Evolutionary conservation across 2,888 invertebrate genomes (phyloP).

Genomic region (Epirrhoe alternata): DNA sequence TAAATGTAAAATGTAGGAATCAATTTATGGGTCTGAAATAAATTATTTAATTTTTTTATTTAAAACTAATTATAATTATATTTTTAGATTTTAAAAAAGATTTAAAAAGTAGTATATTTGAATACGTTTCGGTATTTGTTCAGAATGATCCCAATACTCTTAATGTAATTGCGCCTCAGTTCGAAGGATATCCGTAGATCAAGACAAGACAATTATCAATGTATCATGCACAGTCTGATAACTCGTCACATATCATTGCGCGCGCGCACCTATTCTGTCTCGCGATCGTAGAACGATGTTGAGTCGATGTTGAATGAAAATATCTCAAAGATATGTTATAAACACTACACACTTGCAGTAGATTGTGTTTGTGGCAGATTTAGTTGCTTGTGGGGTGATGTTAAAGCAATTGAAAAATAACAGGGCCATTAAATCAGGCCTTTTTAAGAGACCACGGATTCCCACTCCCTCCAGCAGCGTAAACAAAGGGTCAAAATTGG

Average conservation of each 20-base stretch:
- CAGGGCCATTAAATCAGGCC: background rate
- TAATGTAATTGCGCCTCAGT: conserved; percentile 1
- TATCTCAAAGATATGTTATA: background rate
- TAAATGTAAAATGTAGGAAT: too few relatives aligned
- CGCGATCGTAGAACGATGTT: background rate
- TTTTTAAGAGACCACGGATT: too few relatives aligned
- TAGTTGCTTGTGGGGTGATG: background rate
- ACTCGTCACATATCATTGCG: conserved; percentile 56
- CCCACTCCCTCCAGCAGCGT: conserved; percentile 7
- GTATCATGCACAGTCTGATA: conserved; percentile 73
- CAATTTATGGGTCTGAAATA: too few relatives aligned
- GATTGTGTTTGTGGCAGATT: too few relatives aligned
- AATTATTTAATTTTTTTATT: too few relatives aligned
- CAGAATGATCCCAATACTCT: background rate
- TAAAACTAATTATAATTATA: too few relatives aligned
- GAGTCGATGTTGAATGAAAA: background rate
- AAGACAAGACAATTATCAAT: conserved; percentile 42
- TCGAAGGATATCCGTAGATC: conserved; percentile 33
- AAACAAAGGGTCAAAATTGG: conserved; percentile 19
- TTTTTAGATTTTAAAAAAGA: too few relatives aligned
- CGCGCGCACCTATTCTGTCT: conserved; percentile 51
- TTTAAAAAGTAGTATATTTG: too few relatives aligned
- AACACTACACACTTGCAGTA: too few relatives aligned
- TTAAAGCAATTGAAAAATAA: background rate
- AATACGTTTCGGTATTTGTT: too few relatives aligned